Conservation (phyloP, 2,888 invertebrate genomes). For the Drosophila monieri region DNA sequence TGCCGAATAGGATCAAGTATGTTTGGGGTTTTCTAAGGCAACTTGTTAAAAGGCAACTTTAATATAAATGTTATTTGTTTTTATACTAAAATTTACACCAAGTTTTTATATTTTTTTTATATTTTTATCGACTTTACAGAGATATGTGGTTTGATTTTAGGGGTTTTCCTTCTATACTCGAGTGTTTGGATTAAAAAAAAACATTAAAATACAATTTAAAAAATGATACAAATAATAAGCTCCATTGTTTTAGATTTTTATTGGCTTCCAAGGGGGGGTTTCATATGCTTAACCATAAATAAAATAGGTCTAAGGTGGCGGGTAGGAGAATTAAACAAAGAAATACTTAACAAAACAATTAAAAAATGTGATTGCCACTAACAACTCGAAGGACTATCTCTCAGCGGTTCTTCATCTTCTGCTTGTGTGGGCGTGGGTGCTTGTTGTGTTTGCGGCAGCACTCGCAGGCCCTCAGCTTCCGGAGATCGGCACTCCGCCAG, state of each 20-base stretch:
- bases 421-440: too few relatives aligned
- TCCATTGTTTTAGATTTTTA: conserved; percentile 7
- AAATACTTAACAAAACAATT: conserved; percentile 37
- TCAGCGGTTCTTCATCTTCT: too few relatives aligned
- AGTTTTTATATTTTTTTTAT: conserved; percentile 20
- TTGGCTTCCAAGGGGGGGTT: conserved; percentile 13
- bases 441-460: too few relatives aligned
- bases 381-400: conserved; percentile 15
- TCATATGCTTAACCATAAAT: not conserved
- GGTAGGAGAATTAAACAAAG: conserved; percentile 18
- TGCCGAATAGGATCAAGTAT: conserved; percentile 17
- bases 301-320: not conserved
- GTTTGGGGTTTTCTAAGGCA: conserved; percentile 78
- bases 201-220: not conserved
- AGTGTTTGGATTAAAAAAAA: not conserved
- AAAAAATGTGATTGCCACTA: conserved; percentile 21
- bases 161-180: not conserved
- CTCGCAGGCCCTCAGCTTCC: too few relatives aligned
- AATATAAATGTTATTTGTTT: conserved; percentile 56
- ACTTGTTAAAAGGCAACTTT: conserved; percentile 83
- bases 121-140: conserved; percentile 17
- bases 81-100: conserved; percentile 46
- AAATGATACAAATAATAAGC: not conserved
- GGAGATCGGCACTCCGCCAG: too few relatives aligned
- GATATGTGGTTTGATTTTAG: conserved; percentile 20